Evolutionary conservation across 2,113 vertebrate genomes (phyloP).

Genomic region (Actenoides lindsayi): DNA sequence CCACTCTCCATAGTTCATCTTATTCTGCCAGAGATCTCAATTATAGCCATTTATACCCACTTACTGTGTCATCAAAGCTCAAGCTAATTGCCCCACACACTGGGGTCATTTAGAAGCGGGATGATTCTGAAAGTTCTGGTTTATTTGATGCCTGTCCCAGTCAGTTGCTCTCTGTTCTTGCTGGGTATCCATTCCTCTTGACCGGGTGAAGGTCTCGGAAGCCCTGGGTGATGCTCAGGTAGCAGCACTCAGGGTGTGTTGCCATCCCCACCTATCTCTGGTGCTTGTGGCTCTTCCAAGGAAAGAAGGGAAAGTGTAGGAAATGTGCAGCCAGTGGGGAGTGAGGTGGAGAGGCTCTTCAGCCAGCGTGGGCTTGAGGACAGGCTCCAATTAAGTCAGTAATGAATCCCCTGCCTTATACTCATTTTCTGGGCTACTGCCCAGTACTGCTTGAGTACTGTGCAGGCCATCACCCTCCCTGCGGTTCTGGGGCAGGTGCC

Average conservation of each 20-base stretch:
- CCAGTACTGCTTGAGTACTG: neutral
- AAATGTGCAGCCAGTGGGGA: neutral
- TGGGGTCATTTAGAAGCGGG: too few species aligned
- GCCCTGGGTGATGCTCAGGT: neutral
- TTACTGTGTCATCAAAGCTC: neutral
- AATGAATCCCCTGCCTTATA: too few species aligned
- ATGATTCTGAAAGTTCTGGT: neutral
- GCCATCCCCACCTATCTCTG: neutral
- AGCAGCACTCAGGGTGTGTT: fast-evolving
- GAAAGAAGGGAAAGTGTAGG: neutral
- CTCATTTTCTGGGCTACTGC: neutral
- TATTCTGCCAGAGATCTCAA: neutral
- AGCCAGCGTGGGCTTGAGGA: neutral
- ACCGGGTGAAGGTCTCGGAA: neutral
- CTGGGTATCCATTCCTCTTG: neutral
- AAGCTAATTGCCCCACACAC: too few species aligned
- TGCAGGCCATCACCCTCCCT: neutral
- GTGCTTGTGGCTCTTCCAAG: neutral
- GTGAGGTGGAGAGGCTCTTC: neutral
- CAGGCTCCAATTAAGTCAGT: neutral
- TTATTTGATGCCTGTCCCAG: neutral
- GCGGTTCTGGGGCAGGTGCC: neutral
- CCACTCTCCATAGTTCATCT: fast-evolving
- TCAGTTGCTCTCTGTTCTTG: neutral
- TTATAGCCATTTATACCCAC: neutral